Base-by-base conservation (phyloP, 2,113 vertebrate genomes). In the Clarias batrachus region DNA sequence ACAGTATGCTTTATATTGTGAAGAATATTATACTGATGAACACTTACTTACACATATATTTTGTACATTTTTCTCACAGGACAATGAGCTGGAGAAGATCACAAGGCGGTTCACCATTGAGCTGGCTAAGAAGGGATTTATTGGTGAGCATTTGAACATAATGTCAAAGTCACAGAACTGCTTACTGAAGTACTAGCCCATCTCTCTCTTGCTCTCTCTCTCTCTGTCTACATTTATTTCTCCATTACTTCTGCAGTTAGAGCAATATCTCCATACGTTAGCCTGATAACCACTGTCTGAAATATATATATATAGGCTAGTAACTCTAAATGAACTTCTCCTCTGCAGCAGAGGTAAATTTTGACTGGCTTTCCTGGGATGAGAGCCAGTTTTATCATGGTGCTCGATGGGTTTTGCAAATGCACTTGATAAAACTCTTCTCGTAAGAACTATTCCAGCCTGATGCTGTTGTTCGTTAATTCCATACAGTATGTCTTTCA, bases 91-190 rank as follows among this genome's bases (percentile, higher is more conserved):
- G 91, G 97, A 97, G 91, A 97, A 97, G 91, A 97, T 97, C 91
- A 97, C 97, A 41, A 95, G 97, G 87, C 94, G 97, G 56, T 97
- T 97, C 91, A 97, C 97, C 77, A 97, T 97, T 90, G 97, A 97
- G 90, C 93, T 97, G 57, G 96, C 97, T 77, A 97, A 97, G 92
- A 97, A 97, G 84, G 96, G 97, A 37, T 97, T 97, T 89, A 97
- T 97, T 89, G 97, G 97, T 97, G 94, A 89, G 96, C 78, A 27
- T 60, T 63, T 74, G 56, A 16, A 62, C 54, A 23, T 30, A 21
- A 21, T 27, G 33, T 23, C 7, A 48, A 48, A 48, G 48, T 48
- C 48, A 48, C 48, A 41, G 48, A 48, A 8, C 6, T 48, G 6
- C 48, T 48, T 8, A 41, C 41, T 41, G 41, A 41, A 41, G 41